Evolutionary conservation across 2,797 vertebrate genomes (phyloP), one percentile per base, ranked within the genome.

Genomic region (Stomatorhinus walkeri): DNA sequence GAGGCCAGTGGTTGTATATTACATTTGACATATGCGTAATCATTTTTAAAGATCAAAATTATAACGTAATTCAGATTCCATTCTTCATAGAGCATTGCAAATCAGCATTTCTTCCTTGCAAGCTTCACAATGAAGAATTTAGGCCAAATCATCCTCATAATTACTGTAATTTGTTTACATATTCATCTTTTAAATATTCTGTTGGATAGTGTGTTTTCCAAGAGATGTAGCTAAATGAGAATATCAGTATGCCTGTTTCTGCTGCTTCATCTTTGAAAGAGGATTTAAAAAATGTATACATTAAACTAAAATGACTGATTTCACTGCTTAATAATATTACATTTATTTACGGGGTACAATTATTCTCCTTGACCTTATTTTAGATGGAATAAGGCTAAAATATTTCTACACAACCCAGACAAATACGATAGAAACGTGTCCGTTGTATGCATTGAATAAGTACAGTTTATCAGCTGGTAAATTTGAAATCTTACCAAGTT

Each of bases 401-500:
- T 64, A 19, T 85, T 40, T 43, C 12, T 49, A 64, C 48, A 3
- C 85, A 59, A 56, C 59, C 9, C 48, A 22, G 19, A 40, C 52
- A 43, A 46, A 32, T 72, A 68, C 43, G 24, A 36, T n/a, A 89
- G 61, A 24, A 72, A 64, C 46, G 49, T 85, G 83, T 86, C 59
- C 46, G 22, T 10, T 52, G 43, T 4, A 85, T 51, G 16, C 81
- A 28, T 64, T 59, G 46, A 52, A 51, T 72, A 72, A 89, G 49
- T 86, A 59, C 14, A 40, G 16, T 72, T 59, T 86, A 72, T 89
- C 81, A 89, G 8, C 19, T 43, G 54, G 54, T 43, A 51, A 49
- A 89, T 59, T 40, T 89, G 22, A 83, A 85, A 64, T 59, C 32
- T 46, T 85, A 9, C 88, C 79, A 54, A 24, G 10, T 24, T 59